These are phyloP conservation scores for Monochamus saltuarius DNA, from an alignment of 1,140 invertebrate genomes.

Conservation along the genomic window DNA sequence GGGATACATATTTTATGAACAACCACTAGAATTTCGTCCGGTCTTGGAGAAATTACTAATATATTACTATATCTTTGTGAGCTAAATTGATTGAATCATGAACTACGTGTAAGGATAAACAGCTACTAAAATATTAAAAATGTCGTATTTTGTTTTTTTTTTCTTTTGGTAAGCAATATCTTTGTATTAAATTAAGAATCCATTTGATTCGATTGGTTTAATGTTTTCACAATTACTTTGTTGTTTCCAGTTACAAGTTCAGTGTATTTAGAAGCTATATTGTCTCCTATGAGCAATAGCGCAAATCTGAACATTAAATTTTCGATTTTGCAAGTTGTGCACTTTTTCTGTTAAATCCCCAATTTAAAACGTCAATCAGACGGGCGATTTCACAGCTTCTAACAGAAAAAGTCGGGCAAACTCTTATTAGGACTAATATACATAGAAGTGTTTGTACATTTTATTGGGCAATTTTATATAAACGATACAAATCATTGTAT, in stretches of 20 bases:
- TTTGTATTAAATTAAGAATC: constrained; percentile 19
- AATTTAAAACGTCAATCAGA: too few relatives aligned
- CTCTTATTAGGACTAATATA: constrained; percentile 12
- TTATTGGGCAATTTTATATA: constrained; percentile 6
- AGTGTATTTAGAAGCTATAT: constrained; percentile 28
- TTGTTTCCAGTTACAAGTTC: constrained; percentile 5
- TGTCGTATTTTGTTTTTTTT: constrained; percentile 22
- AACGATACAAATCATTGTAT: too few relatives aligned
- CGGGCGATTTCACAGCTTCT: neutral
- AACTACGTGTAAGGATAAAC: constrained; percentile 30
- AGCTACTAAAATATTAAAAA: constrained; percentile 36
- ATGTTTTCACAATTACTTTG: constrained; percentile 5
- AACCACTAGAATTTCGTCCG: constrained; percentile 33
- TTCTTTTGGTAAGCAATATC: constrained; percentile 28
- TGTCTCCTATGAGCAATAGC: constrained; percentile 39
- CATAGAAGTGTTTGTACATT: constrained; percentile 17
- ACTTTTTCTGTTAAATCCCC: too few relatives aligned
- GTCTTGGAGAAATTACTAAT: constrained; percentile 28
- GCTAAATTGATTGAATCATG: constrained; percentile 32
- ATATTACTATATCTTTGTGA: constrained; percentile 31
- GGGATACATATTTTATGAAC: constrained; percentile 34
- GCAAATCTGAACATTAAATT: constrained; percentile 18
- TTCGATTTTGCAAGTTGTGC: neutral
- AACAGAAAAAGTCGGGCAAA: constrained; percentile 20
- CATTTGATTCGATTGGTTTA: constrained; percentile 18